These are phyloP conservation scores for Parotia lawesii DNA, from an alignment of 2,113 vertebrate species.

Conservation along the genomic window DNA sequence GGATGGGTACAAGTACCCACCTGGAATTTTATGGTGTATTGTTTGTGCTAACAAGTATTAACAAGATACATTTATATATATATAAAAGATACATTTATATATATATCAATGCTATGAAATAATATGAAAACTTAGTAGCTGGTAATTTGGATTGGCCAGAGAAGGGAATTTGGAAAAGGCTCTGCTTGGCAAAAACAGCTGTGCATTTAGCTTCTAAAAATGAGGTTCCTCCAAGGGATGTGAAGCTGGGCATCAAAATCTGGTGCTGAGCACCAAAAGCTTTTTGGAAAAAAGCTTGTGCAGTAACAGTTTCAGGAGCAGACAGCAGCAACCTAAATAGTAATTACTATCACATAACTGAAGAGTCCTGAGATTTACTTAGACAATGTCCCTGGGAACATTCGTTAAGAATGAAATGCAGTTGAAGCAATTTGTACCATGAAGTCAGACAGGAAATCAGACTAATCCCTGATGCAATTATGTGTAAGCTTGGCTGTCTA, in stretches of 20 bases:
- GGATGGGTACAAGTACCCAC: not conserved
- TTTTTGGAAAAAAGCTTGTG: not conserved
- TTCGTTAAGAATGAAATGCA: not conserved
- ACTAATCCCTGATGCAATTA: slow-evolving; percentile 61
- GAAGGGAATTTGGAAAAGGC: not conserved
- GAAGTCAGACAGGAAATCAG: slow-evolving; percentile 50
- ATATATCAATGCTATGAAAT: not conserved
- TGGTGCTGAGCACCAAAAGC: not conserved
- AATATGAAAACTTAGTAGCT: not conserved
- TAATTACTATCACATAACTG: slow-evolving; percentile 4
- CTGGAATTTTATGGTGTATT: not conserved
- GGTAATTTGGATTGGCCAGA: not conserved
- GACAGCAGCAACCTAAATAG: not conserved
- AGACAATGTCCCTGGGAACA: not conserved
- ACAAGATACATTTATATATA: not conserved
- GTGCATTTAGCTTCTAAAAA: not conserved
- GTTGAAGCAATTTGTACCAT: slow-evolving; percentile 41
- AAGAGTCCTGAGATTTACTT: slow-evolving; percentile 26
- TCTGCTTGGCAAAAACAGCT: not conserved
- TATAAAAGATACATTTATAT: not conserved
- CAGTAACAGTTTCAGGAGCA: not conserved
- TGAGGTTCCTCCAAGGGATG: not conserved
- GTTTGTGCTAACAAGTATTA: not conserved
- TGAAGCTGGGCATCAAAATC: not conserved
- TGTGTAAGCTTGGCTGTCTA: slow-evolving; percentile 42